These are phyloP conservation scores for Globodera rostochiensis DNA, from an alignment of 1,140 invertebrate species.

Conservation along the genomic window DNA sequence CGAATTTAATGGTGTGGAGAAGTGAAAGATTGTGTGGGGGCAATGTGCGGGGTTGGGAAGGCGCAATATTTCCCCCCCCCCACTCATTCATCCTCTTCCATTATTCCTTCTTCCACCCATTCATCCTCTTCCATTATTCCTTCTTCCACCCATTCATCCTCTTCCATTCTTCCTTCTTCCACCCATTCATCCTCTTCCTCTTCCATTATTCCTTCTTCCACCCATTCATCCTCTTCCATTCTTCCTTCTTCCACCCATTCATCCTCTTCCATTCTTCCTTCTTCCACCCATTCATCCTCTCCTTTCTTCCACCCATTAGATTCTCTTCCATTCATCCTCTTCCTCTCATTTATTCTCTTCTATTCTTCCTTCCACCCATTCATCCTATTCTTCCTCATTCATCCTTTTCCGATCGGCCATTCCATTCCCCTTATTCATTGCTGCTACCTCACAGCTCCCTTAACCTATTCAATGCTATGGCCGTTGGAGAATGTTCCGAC, in stretches of 20 bases:
- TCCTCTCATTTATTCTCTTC: background rate
- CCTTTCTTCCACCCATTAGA: background rate
- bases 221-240: background rate
- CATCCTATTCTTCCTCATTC: no score
- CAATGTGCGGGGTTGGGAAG: background rate
- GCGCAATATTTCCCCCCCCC: no score
- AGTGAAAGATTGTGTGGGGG: background rate
- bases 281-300: background rate
- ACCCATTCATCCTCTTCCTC: background rate
- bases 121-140: no score
- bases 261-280: background rate
- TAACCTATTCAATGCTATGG: no score
- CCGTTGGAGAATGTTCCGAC: no score
- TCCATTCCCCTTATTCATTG: no score
- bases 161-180: background rate
- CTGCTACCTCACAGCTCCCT: no score
- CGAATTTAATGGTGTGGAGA: conserved; percentile 14
- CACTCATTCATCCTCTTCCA: no score
- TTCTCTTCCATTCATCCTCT: background rate
- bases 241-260: background rate
- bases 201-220: no score
- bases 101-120: no score
- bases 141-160: background rate
- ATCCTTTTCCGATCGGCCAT: no score
- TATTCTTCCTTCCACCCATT: background rate